A percentile compares a stretch with the other conserved stretches of the same genome.
Conservation (phyloP, 2,113 vertebrate species). For the Romanogobio albipinnatus region DNA sequence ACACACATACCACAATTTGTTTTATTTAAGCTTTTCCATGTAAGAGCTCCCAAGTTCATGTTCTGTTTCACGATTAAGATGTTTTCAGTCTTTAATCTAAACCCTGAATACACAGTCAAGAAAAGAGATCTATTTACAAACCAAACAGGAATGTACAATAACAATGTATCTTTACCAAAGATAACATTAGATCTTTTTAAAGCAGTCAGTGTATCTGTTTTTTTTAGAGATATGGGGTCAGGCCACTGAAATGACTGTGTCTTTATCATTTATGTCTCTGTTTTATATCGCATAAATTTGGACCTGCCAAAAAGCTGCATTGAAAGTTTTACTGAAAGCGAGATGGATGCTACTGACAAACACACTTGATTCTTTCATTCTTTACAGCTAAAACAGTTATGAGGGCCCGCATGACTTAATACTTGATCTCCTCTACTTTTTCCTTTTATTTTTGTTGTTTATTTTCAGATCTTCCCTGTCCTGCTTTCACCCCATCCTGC, state of each 20-base stretch:
- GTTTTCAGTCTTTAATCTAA: slow-evolving; percentile 1
- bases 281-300: neutral
- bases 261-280: slow-evolving; percentile 26
- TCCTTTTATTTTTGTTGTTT: slow-evolving; percentile 16
- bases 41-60: slow-evolving; percentile 23
- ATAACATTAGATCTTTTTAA: neutral
- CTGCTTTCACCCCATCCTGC: neutral
- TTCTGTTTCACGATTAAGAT: neutral
- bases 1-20: neutral
- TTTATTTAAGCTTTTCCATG: slow-evolving; percentile 9
- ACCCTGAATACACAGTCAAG: neutral
- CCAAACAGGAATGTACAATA: neutral
- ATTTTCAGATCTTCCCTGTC: slow-evolving; percentile 35
- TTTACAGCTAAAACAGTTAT: neutral
- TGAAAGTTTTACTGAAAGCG: neutral
- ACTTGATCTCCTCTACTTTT: neutral
- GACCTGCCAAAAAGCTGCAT: slow-evolving; percentile 13
- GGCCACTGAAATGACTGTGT: neutral
- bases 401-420: neutral
- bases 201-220: neutral
- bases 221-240: neutral
- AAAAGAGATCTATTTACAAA: neutral
- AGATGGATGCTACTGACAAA: neutral
- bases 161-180: neutral
- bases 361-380: neutral